These are phyloP conservation scores for Eriocheir sinensis DNA, from an alignment of 1,140 invertebrate genomes.

Conservation along the genomic window DNA sequence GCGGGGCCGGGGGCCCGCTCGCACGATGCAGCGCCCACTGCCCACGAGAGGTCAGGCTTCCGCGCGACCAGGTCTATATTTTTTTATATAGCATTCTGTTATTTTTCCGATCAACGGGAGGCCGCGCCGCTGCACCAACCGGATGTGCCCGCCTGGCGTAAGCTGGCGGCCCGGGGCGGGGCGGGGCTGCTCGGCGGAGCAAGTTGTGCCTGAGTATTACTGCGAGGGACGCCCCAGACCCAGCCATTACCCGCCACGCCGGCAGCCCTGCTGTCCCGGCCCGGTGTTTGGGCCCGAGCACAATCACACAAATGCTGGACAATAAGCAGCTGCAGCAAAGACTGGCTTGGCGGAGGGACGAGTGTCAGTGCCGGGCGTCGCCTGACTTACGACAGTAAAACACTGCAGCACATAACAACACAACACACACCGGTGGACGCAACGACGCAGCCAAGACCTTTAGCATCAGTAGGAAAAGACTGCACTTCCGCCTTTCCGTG, in stretches of 20 bases:
- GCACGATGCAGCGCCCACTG: background rate
- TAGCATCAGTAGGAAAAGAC: too few relatives aligned
- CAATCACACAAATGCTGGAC: background rate
- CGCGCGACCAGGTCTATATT: too few relatives aligned
- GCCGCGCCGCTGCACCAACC: too few relatives aligned
- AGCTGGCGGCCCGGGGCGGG: background rate
- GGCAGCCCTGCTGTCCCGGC: background rate
- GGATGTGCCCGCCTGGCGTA: too few relatives aligned
- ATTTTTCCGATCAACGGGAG: too few relatives aligned
- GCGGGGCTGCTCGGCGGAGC: background rate
- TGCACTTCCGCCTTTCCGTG: background rate
- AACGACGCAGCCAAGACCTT: too few relatives aligned
- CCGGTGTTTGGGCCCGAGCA: background rate
- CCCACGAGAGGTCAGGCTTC: background rate
- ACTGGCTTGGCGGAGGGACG: too few relatives aligned
- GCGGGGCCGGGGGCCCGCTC: background rate
- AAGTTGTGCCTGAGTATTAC: background rate
- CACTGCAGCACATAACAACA: too few relatives aligned
- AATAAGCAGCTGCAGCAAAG: background rate
- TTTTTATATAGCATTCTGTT: too few relatives aligned
- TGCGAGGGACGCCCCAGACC: background rate
- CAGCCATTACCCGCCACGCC: background rate
- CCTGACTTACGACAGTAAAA: background rate
- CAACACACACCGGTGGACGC: too few relatives aligned
- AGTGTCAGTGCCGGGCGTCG: background rate